A percentile compares a stretch with the other conserved stretches of the same genome.
Evolutionary conservation across 2,113 vertebrate species (phyloP).

Genomic region (Felis chaus): DNA sequence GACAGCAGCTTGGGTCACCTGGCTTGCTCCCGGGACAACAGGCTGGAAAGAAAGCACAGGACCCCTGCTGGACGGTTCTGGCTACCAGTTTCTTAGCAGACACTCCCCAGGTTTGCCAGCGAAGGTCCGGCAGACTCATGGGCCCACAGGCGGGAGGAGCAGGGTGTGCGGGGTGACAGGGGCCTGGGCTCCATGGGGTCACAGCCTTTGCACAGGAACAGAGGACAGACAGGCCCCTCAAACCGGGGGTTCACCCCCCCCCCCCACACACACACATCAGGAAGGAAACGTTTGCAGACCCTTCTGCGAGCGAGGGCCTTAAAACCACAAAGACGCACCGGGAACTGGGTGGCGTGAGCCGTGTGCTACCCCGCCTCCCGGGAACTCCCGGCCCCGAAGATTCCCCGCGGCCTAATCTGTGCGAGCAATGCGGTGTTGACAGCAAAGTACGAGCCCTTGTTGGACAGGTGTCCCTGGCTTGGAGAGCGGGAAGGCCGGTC

Average conservation of each 20-base stretch:
- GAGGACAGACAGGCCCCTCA: background rate
- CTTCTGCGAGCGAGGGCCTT: background rate
- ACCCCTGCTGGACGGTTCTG: background rate
- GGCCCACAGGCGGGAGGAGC: background rate
- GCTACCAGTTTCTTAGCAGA: background rate
- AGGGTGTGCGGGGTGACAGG: background rate
- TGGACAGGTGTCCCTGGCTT: slow-evolving; percentile 51
- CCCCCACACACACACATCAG: background rate
- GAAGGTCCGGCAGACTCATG: background rate
- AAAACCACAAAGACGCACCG: background rate
- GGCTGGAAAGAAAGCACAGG: background rate
- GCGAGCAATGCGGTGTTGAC: slow-evolving; percentile 30
- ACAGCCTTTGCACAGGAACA: background rate
- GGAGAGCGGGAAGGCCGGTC: background rate
- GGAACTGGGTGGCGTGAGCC: background rate
- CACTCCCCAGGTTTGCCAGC: background rate
- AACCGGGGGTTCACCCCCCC: background rate
- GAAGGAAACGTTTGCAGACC: slow-evolving; percentile 11
- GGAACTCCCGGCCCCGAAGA: background rate
- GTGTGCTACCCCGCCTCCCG: background rate
- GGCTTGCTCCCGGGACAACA: background rate
- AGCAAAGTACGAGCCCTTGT: background rate
- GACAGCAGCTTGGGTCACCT: background rate
- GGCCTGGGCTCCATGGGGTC: background rate
- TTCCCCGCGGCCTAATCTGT: slow-evolving; percentile 30